Conservation (phyloP, 2,797 vertebrate genomes). For the Halcyon badia region DNA sequence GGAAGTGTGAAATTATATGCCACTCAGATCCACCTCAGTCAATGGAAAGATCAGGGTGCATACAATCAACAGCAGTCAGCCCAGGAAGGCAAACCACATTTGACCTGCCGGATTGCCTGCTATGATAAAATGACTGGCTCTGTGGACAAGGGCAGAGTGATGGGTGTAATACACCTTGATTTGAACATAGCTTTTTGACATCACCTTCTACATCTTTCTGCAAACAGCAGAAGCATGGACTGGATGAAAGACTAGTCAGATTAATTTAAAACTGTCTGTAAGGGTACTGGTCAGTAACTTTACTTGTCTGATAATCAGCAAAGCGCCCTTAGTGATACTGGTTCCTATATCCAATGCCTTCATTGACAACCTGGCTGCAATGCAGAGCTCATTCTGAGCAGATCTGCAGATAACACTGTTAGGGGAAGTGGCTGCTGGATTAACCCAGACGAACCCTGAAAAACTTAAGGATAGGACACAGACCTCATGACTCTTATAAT, state of each 20-base stretch:
- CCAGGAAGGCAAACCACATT: not conserved
- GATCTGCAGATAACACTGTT: not conserved
- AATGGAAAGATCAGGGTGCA: not conserved
- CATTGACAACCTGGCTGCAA: not conserved
- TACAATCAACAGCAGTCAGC: not conserved
- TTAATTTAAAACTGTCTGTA: not conserved
- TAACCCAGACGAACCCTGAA: not conserved
- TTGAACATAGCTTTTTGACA: not conserved
- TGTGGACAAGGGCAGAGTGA: not conserved
- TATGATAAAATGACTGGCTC: not conserved
- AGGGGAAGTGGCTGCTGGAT: not conserved
- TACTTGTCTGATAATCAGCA: not conserved
- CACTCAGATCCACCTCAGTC: not conserved
- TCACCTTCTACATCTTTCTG: not conserved
- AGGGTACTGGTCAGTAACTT: not conserved
- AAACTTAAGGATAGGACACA: not conserved
- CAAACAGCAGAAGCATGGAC: not conserved
- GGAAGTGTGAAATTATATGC: not conserved
- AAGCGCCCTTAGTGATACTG: not conserved
- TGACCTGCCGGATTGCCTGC: not conserved
- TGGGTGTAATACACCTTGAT: not conserved
- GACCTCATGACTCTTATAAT: fast-evolving
- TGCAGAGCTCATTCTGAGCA: not conserved
- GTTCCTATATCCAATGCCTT: not conserved
- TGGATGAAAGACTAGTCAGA: not conserved